These are phyloP conservation scores for Zapus hudsonius DNA, from an alignment of 2,113 vertebrate genomes.

Conservation along the genomic window DNA sequence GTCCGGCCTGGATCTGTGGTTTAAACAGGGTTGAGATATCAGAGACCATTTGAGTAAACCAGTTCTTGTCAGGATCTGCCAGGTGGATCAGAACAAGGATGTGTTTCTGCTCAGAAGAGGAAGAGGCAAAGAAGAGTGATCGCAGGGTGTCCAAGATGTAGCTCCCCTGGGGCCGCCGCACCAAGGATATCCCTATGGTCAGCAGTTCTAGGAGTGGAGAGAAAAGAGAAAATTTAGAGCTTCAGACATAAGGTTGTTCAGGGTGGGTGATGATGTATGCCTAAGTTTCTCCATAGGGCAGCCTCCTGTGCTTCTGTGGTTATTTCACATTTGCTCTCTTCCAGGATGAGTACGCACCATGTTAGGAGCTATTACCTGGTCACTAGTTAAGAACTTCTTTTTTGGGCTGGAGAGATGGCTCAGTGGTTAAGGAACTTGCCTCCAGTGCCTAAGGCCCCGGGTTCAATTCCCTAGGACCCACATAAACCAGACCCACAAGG, in stretches of 20 bases:
- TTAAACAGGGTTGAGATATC: slow-evolving; percentile 83
- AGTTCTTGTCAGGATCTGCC: slow-evolving; percentile 83
- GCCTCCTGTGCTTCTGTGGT: too few relatives aligned
- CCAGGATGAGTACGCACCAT: background rate
- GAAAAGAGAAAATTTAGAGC: background rate
- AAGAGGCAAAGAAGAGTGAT: slow-evolving; percentile 91
- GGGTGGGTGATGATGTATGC: too few relatives aligned
- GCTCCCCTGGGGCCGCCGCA: slow-evolving; percentile 82
- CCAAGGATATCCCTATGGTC: slow-evolving; percentile 87
- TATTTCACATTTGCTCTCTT: background rate
- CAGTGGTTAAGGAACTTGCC: too few relatives aligned
- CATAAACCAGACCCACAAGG: too few relatives aligned
- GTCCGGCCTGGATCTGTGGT: slow-evolving; percentile 83
- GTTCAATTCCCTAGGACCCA: too few relatives aligned
- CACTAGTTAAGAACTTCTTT: background rate
- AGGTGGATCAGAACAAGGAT: slow-evolving; percentile 92
- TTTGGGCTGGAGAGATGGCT: too few relatives aligned
- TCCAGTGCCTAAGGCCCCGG: too few relatives aligned
- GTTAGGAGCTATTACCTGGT: background rate
- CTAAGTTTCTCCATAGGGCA: background rate
- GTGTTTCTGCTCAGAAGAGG: slow-evolving; percentile 85
- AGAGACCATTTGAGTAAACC: slow-evolving; percentile 77
- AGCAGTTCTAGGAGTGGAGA: slow-evolving; percentile 85
- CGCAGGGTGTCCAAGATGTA: slow-evolving; percentile 88
- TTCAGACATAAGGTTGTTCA: background rate